phyloP scores from a whole-genome alignment of 2,113 vertebrate species.

The Dendrocopos noguchii region DNA sequence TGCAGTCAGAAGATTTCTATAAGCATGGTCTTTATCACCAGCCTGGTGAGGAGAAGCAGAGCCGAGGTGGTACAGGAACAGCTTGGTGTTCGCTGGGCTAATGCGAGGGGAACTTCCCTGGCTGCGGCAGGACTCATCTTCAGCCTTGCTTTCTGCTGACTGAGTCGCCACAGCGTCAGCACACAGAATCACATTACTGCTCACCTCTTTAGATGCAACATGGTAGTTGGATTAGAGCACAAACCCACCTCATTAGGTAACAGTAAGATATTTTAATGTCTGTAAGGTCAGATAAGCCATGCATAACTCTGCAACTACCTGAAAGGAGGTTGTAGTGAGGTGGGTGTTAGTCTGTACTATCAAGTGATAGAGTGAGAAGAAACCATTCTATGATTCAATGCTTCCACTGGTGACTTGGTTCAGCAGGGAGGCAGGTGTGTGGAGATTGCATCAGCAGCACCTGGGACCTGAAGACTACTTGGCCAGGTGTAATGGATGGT shows the following conservation, averaged over 20 bases:
- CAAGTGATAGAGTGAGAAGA: too few relatives aligned
- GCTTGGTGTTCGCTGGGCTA: rapidly evolving
- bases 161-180: neutral
- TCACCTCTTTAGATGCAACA: neutral
- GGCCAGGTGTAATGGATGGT: neutral
- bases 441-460: neutral
- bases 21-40: neutral
- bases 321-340: too few relatives aligned
- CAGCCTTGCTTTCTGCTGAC: neutral
- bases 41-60: rapidly evolving
- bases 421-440: neutral
- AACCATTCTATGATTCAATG: too few relatives aligned
- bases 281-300: neutral
- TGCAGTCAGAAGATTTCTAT: neutral
- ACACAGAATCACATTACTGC: neutral
- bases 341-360: too few relatives aligned
- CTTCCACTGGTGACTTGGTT: neutral
- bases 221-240: neutral
- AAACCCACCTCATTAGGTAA: neutral
- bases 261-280: neutral
- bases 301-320: neutral
- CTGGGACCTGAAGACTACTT: neutral
- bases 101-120: neutral
- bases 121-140: neutral
- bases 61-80: neutral